These are phyloP conservation scores for Rhinopomastus cyanomelas DNA, from an alignment of 2,113 vertebrate species.

Conservation along the genomic window DNA sequence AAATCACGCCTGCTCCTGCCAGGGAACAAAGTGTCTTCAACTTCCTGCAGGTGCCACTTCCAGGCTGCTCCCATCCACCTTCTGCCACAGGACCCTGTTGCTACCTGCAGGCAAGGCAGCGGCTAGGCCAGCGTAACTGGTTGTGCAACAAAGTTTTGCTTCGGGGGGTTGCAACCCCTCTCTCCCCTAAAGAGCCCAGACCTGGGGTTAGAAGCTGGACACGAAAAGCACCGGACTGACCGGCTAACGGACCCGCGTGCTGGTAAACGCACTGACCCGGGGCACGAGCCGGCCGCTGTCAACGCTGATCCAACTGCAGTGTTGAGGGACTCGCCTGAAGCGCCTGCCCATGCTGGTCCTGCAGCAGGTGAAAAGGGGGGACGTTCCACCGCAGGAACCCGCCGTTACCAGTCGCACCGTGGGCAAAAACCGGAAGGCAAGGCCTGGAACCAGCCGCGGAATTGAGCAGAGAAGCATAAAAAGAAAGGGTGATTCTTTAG, in stretches of 20 bases:
- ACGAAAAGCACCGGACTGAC: no score
- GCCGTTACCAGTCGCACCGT: neutral
- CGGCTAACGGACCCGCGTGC: no score
- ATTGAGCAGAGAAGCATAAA: conserved; percentile 46
- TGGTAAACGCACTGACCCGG: no score
- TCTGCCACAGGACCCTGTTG: neutral
- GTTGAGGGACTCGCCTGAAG: no score
- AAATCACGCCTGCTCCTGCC: neutral
- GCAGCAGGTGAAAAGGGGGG: no score
- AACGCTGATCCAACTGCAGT: no score
- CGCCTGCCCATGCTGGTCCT: no score
- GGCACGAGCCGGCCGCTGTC: no score
- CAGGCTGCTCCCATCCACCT: accelerated
- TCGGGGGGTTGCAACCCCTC: neutral
- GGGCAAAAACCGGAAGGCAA: neutral
- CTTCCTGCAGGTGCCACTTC: neutral
- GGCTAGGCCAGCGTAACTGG: neutral
- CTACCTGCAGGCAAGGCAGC: accelerated
- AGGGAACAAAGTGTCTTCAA: neutral
- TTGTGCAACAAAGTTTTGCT: neutral
- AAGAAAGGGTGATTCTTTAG: conserved; percentile 68
- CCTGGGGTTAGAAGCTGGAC: neutral
- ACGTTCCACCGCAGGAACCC: no score
- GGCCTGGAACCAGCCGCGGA: neutral
- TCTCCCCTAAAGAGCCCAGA: neutral